Evolutionary conservation across 2,797 vertebrate species (phyloP), one percentile per base, ranked within the genome.

Genomic region (Rhinichthys osculus): DNA sequence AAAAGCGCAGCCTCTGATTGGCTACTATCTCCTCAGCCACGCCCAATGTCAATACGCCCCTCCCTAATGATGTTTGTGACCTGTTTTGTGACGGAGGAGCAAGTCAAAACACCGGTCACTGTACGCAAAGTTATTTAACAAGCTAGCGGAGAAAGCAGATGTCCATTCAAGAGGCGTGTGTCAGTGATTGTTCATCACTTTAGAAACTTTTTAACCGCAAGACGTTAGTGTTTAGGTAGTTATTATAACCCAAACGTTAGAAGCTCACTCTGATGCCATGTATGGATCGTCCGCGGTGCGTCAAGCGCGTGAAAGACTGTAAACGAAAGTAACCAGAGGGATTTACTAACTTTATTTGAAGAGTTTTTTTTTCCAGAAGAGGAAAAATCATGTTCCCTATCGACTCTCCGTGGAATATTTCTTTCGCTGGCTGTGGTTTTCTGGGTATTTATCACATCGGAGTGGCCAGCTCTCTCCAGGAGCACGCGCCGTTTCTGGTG

Each of bases 341-440:
- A 64, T 64, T 13, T 64, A 17, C 11, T 74, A 3, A 40, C 59
- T 30, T 54, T 69, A 16, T n/a, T 47, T 50, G 50, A 10, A 71
- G 50, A 27, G 23, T 70, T 44, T n/a, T 40, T 16, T 57, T 44
- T 11, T 19, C 7, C 4, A 50, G 19, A 40, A 73, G 14, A 19
- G 5, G 35, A 40, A 44, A 5, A 54, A 16, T 50, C 40, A 99
- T 99, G 98, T 98, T 99, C 89, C 97, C 97, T 17, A 87, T 90
- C 85, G 97, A 98, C 90, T 94, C 97, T 59, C 93, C 96, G 7
- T 99, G 98, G 98, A 99, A 96, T 91, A 98, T 99, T 89, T 99
- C 98, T 30, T 99, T 99, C 87, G 98, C 98, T 1, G 98, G 98
- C 23, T 99, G 98, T 77, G 98, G 98, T 1, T 99, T 99, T 92